These are phyloP conservation scores for Lanistes nyassanus DNA, from an alignment of 1,140 invertebrate species.

Conservation along the genomic window DNA sequence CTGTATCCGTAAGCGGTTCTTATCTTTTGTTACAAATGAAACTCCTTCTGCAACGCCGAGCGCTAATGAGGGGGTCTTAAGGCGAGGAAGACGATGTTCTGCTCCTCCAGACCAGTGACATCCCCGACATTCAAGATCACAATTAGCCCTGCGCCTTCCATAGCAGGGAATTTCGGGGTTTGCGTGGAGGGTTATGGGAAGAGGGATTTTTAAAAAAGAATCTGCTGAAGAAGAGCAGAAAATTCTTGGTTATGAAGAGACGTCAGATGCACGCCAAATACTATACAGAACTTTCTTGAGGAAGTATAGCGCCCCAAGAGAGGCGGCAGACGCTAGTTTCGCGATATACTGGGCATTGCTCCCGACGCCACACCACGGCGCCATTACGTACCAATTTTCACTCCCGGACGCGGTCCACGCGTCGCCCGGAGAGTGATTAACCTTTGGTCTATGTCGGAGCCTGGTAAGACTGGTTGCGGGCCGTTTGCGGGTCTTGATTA, in stretches of 20 bases:
- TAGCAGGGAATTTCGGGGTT: too few species aligned
- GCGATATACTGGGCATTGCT: too few species aligned
- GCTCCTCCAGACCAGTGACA: background rate
- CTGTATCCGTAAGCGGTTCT: background rate
- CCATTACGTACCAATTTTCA: conserved; percentile 21
- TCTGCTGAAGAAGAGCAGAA: too few species aligned
- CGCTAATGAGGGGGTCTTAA: conserved; percentile 17
- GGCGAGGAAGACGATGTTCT: background rate
- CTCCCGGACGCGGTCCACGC: background rate
- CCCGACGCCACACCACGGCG: too few species aligned
- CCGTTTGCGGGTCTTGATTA: background rate
- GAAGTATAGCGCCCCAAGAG: too few species aligned
- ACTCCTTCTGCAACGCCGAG: background rate
- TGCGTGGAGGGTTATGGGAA: too few species aligned
- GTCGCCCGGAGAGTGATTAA: conserved; percentile 1
- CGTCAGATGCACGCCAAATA: too few species aligned
- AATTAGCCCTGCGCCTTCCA: conserved; percentile 10
- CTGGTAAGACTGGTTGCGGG: background rate
- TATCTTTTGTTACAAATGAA: conserved; percentile 19
- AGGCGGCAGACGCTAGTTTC: too few species aligned
- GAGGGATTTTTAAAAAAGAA: too few species aligned
- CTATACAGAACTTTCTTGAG: too few species aligned
- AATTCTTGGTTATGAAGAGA: too few species aligned
- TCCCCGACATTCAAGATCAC: background rate
- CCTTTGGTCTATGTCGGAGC: conserved; percentile 3